A percentile compares a stretch with the other conserved stretches of the same genome.
Conservation (phyloP, 2,888 invertebrate genomes). For the Eristalis intricaria region DNA sequence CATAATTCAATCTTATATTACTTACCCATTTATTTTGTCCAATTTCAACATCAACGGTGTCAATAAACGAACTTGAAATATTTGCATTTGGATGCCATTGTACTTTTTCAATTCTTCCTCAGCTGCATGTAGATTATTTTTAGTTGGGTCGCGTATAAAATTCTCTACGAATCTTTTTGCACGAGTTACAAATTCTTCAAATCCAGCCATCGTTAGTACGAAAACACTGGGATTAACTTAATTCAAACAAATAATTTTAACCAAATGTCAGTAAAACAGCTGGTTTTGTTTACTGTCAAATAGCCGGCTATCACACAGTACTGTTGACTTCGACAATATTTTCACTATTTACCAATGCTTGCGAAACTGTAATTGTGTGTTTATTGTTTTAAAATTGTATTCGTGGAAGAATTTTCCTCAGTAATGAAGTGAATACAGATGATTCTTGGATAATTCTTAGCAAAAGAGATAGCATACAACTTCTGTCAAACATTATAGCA, state of each 20-base stretch:
- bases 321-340: neutral
- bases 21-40: slow-evolving; percentile 77
- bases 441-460: too few species aligned
- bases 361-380: neutral
- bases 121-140: slow-evolving; percentile 74
- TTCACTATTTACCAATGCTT: neutral
- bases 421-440: too few species aligned
- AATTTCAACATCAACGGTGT: slow-evolving; percentile 78
- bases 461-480: too few species aligned
- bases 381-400: too few species aligned
- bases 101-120: slow-evolving; percentile 76
- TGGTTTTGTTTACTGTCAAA: slow-evolving; percentile 31
- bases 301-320: neutral
- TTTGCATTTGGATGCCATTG: slow-evolving; percentile 76
- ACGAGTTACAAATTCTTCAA: slow-evolving; percentile 77
- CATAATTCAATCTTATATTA: neutral
- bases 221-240: neutral
- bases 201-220: slow-evolving; percentile 73
- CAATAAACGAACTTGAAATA: slow-evolving; percentile 78
- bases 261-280: slow-evolving; percentile 1
- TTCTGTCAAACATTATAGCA: too few species aligned
- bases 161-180: slow-evolving; percentile 78
- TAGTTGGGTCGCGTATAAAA: slow-evolving; percentile 76
- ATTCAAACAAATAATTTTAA: neutral
- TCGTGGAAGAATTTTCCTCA: too few species aligned